Conservation (phyloP, 2,797 vertebrate genomes). For the Eulemur coronatus region DNA sequence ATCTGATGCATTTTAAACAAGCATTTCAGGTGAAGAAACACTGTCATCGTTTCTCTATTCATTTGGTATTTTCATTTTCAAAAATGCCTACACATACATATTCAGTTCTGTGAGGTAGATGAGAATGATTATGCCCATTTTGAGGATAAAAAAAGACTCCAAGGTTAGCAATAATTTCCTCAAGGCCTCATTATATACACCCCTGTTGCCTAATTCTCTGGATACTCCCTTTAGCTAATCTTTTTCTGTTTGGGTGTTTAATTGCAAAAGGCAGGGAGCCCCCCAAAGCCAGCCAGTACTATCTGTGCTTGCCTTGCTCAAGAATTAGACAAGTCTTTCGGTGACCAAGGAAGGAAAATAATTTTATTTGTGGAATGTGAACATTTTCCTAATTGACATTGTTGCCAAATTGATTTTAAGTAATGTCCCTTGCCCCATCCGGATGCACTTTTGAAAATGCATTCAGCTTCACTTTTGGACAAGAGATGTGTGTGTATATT, state of each 20-base stretch:
- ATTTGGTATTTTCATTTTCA: slow-evolving; percentile 47
- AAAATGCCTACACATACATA: slow-evolving; percentile 52
- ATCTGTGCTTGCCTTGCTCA: neutral
- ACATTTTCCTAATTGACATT: slow-evolving; percentile 35
- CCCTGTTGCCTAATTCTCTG: neutral
- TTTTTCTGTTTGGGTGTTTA: neutral
- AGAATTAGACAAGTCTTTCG: slow-evolving; percentile 31
- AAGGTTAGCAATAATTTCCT: slow-evolving; percentile 51
- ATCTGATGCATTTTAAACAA: neutral
- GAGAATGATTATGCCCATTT: slow-evolving; percentile 50
- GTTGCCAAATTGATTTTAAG: slow-evolving; percentile 36
- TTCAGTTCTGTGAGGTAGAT: slow-evolving; percentile 54
- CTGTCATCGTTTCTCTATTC: slow-evolving; percentile 41
- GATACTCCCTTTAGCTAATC: slow-evolving; percentile 49
- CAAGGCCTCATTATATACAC: neutral
- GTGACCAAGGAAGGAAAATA: slow-evolving; percentile 26
- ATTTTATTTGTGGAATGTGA: slow-evolving; percentile 56
- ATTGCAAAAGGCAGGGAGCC: neutral
- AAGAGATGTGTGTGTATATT: neutral
- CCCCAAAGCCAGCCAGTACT: neutral
- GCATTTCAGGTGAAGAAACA: slow-evolving; percentile 30
- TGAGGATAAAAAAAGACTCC: slow-evolving; percentile 17
- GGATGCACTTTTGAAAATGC: neutral
- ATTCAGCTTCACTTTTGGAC: neutral
- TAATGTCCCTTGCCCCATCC: neutral